Evolutionary conservation across 2,113 vertebrate species (phyloP).

Genomic region (Chaetorhynchus papuensis): DNA sequence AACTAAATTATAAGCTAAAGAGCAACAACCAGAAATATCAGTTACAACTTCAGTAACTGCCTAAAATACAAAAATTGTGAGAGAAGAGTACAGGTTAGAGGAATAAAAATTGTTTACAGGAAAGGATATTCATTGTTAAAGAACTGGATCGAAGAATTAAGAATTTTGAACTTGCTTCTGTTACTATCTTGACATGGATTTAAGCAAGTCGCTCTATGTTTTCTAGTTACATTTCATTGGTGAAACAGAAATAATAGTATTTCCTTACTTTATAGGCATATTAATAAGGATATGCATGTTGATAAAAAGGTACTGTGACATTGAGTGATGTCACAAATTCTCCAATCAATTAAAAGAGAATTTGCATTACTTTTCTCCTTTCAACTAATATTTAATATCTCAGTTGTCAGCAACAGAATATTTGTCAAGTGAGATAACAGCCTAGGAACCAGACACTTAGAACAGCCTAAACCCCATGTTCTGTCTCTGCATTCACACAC

Average conservation of each 20-base stretch:
- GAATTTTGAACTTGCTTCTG: not conserved
- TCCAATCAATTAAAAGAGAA: not conserved
- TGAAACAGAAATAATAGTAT: not conserved
- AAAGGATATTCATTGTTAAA: not conserved
- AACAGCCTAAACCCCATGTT: not conserved
- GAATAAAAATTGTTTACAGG: not conserved
- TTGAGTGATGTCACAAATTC: not conserved
- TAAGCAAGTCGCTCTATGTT: not conserved
- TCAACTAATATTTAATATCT: not conserved
- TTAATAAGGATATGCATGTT: not conserved
- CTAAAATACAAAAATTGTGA: not conserved
- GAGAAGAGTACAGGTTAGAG: not conserved
- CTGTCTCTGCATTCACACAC: not conserved
- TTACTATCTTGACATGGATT: not conserved
- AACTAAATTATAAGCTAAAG: not conserved
- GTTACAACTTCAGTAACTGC: not conserved
- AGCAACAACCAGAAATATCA: not conserved
- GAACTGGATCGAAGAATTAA: not conserved
- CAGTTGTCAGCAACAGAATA: not conserved
- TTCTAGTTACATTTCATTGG: not conserved
- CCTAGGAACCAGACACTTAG: not conserved
- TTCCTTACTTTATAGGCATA: not conserved
- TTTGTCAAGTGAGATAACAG: not conserved
- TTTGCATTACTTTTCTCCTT: not conserved
- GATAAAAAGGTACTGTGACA: not conserved